Percentiles rank a stretch among this genome's conserved stretches.
phyloP scores from a whole-genome alignment of 1,140 invertebrate species.

The Octopus bimaculoides region DNA sequence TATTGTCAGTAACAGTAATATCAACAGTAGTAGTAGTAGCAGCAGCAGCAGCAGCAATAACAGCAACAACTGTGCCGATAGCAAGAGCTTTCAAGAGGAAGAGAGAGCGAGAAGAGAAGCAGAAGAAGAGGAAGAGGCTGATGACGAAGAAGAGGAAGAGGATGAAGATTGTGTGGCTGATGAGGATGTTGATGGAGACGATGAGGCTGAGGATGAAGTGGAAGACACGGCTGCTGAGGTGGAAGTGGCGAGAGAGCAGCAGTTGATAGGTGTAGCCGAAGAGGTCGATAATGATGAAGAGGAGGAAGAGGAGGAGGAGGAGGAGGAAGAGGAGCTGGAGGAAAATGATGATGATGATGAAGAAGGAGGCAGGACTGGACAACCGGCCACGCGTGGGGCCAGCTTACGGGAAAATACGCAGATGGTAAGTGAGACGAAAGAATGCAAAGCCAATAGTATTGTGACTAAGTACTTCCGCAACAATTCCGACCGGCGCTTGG shows the following conservation, averaged over 20 bases:
- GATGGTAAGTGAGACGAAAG: neutral
- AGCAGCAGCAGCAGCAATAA: too few species aligned
- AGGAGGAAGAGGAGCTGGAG: slow-evolving; percentile 10
- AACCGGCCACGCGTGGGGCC: neutral
- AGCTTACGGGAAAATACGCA: neutral
- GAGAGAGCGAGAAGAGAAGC: too few species aligned
- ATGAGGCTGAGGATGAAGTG: neutral
- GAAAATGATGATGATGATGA: slow-evolving; percentile 23
- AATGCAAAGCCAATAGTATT: neutral
- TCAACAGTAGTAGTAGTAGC: too few species aligned
- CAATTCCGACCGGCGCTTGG: neutral
- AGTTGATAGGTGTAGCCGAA: slow-evolving; percentile 16
- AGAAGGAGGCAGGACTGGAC: slow-evolving; percentile 17
- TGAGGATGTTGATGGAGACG: neutral
- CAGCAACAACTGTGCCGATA: too few species aligned
- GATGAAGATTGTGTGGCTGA: slow-evolving; percentile 6
- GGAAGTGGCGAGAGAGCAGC: slow-evolving; percentile 8
- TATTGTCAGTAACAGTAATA: too few species aligned
- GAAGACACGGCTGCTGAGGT: neutral
- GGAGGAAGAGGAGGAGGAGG: slow-evolving; percentile 10
- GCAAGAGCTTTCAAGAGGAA: too few species aligned
- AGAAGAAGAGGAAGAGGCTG: neutral
- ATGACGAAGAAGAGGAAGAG: slow-evolving; percentile 7
- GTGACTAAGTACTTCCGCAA: neutral
- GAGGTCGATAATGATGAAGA: slow-evolving; percentile 18